Evolutionary conservation across 1,140 invertebrate species (phyloP), one percentile per base, ranked within the genome.

Genomic region (Nymphalis io): DNA sequence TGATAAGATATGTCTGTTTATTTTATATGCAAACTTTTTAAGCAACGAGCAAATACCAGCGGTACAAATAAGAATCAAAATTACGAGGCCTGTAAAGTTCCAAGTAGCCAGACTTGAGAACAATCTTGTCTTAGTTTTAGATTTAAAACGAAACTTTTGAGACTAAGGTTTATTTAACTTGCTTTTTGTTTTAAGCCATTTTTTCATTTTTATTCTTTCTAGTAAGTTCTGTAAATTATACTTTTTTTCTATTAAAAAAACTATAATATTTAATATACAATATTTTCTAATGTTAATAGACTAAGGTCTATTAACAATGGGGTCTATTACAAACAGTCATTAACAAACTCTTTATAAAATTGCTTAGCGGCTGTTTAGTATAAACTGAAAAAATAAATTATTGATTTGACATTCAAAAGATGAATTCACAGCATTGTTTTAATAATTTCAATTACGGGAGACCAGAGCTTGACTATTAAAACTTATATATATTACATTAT

Each of bases 31-130:
- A 69, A 75, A 72, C 63, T 73, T 71, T 64, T 63, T 33, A 55
- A 65, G 55, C 57, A 68, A 57, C 58, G 64, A 79, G 74, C 68
- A 72, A 74, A 79, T 72, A 61, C 60, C 68, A 69, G 70, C 69
- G 63, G 70, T 72, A 71, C 68, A 78, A 73, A 72, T 71, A 65
- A 74, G 64, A 72, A 68, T 57, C 73, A 64, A 79, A 72, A 75
- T 72, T 75, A 73, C 74, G 72, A 74, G 74, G 74, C 76, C 74
- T 74, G 72, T 68, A 74, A 73, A 79, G 44, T 72, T 71, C 62
- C 55, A 79, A 79, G 74, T 79, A 79, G 76, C 76, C 74, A 79
- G 74, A 79, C 76, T 79, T 79, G 68, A 70, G 64, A 74, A 79
- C 76, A 79, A 79, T 66, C 71, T 75, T 69, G 75, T 74, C 64